Base-by-base conservation (phyloP, 2,797 vertebrate species). In the Alosa sapidissima region DNA sequence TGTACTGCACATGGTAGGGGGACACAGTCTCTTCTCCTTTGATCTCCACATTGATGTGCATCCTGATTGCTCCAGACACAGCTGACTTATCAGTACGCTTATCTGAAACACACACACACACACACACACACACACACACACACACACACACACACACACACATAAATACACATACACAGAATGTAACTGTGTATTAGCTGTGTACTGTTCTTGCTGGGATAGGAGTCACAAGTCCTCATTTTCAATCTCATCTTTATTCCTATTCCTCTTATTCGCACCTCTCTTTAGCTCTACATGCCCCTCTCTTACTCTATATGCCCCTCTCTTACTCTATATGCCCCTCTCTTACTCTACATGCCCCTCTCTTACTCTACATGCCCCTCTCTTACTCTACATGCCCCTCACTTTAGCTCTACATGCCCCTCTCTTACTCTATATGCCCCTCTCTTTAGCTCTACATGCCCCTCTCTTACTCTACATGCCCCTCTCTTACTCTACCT, bases 21-120 rank as follows among this genome's bases (percentile, higher is more conserved):
- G 98, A 96, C 88, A 99, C 98, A 1, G 98, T 99, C 93, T 99
- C 98, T 88, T 99, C 98, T 2, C 98, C 98, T 89, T 99, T 99
- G 90, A 99, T 99, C 94, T 99, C 98, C 89, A 99, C 98, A 0
- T 98, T 99, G 92, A 99, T 99, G 92, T 99, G 98, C 92, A 99
- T 95, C 68, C 98, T 95, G 90, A 99, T 99, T 89, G 98, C 98
- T 4, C 98, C 98, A 0, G 98, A 99, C 87, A 99, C 98, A 0
- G 98, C 98, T 0, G 98, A 99, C 87, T 99, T 99, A 93, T 99
- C 98, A 0, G 98, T 99, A 81, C 98, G 94, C 91, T 99, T 99
- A 92, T 99, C 98, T 99, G 93, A 33, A 48, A 11, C 54, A 11
- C 87, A 28, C 51, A 47, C 81, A 62, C 45, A 49, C 52, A 68